Percentiles rank a stretch among this genome's conserved stretches.
Evolutionary conservation across 1,140 invertebrate genomes (phyloP).

Genomic region (Venturia canescens): DNA sequence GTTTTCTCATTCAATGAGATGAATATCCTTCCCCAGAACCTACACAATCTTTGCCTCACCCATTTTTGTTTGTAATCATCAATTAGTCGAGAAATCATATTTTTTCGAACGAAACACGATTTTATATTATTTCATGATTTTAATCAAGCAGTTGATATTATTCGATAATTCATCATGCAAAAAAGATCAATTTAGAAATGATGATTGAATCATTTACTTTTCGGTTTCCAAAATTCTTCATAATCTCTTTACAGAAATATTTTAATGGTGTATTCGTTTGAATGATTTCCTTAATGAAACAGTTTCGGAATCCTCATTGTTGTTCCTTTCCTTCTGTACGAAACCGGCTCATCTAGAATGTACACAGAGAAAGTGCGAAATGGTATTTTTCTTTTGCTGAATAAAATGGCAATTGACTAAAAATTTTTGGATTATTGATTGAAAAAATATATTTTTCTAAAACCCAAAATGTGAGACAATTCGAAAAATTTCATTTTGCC

Average conservation of each 20-base stretch:
- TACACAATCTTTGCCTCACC: background rate
- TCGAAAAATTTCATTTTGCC: background rate
- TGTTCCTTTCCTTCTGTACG: slow-evolving; percentile 27
- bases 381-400: background rate
- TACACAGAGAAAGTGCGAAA: background rate
- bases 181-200: no score
- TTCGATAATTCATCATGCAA: no score
- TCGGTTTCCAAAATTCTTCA: no score
- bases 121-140: no score
- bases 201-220: no score
- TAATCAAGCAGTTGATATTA: no score
- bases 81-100: background rate
- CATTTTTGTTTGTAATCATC: background rate
- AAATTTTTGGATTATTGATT: background rate
- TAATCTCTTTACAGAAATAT: no score
- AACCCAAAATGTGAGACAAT: background rate
- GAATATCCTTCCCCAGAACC: background rate
- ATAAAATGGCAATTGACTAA: background rate
- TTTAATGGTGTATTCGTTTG: no score
- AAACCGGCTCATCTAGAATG: slow-evolving; percentile 13
- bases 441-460: background rate
- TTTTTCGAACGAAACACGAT: background rate
- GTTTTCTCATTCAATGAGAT: slow-evolving; percentile 55
- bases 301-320: slow-evolving; percentile 5
- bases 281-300: background rate